Evolutionary conservation across 53 echinoderm and acorn worm species (phyloP), one percentile per base, ranked within the genome.

Genomic region (Paelopatides confundens): DNA sequence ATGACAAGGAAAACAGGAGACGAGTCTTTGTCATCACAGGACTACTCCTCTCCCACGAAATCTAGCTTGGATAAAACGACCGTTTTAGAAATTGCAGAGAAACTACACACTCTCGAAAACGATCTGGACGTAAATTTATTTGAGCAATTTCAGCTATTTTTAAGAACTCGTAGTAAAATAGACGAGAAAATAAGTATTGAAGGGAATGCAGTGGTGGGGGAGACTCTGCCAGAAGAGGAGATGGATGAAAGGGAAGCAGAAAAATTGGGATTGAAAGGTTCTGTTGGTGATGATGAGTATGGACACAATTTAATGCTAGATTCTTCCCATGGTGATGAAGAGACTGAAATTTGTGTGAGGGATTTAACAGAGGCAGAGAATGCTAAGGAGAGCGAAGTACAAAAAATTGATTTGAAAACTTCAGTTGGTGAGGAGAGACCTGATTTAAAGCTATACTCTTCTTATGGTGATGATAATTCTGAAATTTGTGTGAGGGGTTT

Each of bases 141-240:
- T 39, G 27, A 74, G 28, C 74, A 74, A 8, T 74, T 74, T 74
- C 39, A 74, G 35, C 39, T 43, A 1, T 74, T 74, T 46, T 35
- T 74, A 26, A 74, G 27, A 36, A 74, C 8, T 58, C 24, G 58
- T 18, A 58, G 12, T 12, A 58, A 58, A 23, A 21, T 5, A 26
- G n/a, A n/a, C n/a, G 24, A 21, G 58, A 58, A 0, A 6, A 58
- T 17, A 0, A 58, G 58, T 21, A 21, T 58, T 0, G 58, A 21
- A 58, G 21, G 26, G 24, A 23, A 58, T 58, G 26, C 58, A 21
- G 26, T 21, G 58, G 24, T 18, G n/a, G 4, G 18, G 11, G 43
- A 43, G 8, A 12, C 12, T 43, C 43, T 43, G 43, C 12, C 43
- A 1, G 43, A 43, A 43, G 43, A 43, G 43, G 12, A 43, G 43